phyloP scores from a whole-genome alignment of 2,888 invertebrate genomes.

The Drosophila flavopinicola region DNA sequence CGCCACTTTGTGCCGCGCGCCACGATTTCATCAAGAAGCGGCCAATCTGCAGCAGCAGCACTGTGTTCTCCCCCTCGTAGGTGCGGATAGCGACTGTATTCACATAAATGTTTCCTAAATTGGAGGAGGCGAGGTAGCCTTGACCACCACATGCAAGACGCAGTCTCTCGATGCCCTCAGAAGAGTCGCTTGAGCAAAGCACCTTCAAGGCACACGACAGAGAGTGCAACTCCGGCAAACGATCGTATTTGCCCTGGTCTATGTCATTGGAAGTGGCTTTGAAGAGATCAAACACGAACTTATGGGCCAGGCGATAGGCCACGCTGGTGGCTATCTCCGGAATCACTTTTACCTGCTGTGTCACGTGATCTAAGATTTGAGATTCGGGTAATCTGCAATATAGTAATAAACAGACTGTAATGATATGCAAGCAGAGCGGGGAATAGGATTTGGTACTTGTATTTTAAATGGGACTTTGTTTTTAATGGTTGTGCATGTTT shows the following conservation, averaged over 20 bases:
- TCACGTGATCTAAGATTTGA: conserved; percentile 95
- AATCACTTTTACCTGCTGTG: conserved; percentile 96
- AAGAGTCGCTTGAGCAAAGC: conserved; percentile 89
- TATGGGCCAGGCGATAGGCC: conserved; percentile 89
- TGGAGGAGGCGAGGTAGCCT: conserved; percentile 94
- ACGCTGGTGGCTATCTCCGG: conserved; percentile 92
- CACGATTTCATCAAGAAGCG: conserved; percentile 92
- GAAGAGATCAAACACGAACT: conserved; percentile 92
- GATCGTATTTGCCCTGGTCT: conserved; percentile 90
- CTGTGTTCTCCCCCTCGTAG: conserved; percentile 98
- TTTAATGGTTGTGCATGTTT: too few species aligned
- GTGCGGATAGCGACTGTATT: conserved; percentile 93
- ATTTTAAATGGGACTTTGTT: conserved; percentile 92
- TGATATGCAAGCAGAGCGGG: neutral
- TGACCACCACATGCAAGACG: conserved; percentile 97
- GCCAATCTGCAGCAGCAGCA: conserved; percentile 94
- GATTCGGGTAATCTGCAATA: conserved; percentile 89
- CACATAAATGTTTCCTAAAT: conserved; percentile 92
- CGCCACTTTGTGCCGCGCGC: conserved; percentile 87
- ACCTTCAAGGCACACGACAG: conserved; percentile 96
- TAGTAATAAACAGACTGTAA: neutral
- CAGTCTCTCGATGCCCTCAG: conserved; percentile 90
- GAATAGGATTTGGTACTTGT: conserved; percentile 85
- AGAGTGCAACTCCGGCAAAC: conserved; percentile 93
- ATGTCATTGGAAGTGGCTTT: conserved; percentile 91